phyloP scores from a whole-genome alignment of 1,140 invertebrate genomes.

The Euschistus heros region DNA sequence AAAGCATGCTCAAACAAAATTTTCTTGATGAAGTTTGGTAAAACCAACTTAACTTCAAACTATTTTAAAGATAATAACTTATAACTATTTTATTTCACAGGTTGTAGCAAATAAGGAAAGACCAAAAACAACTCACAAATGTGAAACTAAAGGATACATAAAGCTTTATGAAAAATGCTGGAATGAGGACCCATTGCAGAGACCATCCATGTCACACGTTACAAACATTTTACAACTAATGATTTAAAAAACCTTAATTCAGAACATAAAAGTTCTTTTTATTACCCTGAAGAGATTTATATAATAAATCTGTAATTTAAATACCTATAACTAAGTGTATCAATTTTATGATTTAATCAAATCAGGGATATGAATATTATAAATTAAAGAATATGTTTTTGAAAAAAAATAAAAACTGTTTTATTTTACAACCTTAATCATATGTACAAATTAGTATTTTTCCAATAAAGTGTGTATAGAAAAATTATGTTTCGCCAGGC shows the following conservation, averaged over 20 bases:
- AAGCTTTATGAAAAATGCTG: conserved; percentile 12
- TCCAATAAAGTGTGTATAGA: background rate
- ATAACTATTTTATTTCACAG: conserved; percentile 21
- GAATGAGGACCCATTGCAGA: background rate
- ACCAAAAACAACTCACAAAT: conserved; percentile 16
- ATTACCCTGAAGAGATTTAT: too few relatives aligned
- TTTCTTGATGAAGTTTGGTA: too few relatives aligned
- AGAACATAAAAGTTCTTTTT: too few relatives aligned
- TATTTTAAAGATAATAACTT: too few relatives aligned
- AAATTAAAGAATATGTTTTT: background rate
- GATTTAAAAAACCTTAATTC: background rate
- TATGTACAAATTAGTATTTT: background rate
- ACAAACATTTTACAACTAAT: background rate
- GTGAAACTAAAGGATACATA: background rate
- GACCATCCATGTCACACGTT: background rate
- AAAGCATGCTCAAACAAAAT: too few relatives aligned
- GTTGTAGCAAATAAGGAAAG: conserved; percentile 29
- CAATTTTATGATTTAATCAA: too few relatives aligned
- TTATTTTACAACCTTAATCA: conserved; percentile 3
- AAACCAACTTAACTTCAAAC: too few relatives aligned
- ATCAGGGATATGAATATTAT: background rate
- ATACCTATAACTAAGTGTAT: too few relatives aligned
- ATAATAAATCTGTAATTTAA: too few relatives aligned
- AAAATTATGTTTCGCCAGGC: conserved; percentile 26
- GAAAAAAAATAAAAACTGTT: too few relatives aligned